Evolutionary conservation across 2,888 invertebrate species (phyloP), one percentile per base, ranked within the genome.

Genomic region (Odontomyia ornata): DNA sequence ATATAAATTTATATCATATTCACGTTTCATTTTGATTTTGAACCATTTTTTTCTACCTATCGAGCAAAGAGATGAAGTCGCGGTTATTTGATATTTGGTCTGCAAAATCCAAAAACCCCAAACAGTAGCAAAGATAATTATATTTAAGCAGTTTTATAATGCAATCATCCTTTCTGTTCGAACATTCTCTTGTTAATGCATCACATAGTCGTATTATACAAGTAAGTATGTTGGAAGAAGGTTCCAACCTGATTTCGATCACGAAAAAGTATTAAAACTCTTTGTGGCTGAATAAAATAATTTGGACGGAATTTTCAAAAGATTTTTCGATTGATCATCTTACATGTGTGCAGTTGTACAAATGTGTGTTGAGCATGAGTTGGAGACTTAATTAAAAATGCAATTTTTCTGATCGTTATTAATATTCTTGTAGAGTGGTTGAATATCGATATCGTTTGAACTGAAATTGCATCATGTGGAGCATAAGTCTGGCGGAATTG

Each of bases 391-490:
- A 80, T 80, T 80, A 80, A 80, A 80, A 80, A 80, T 80, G 79
- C 80, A 80, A 80, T 80, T 80, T 79, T 79, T 78, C 79, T 3
- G 71, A 67, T 56, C 21, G 46, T 30, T 80, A 79, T 80, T 80
- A 80, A 80, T 80, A 80, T 80, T 80, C 80, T 78, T 73, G 60
- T 69, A 77, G 79, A 79, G 78, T 36, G 36, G 36, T 36, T 79
- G 56, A 67, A 80, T 80, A 80, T 80, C 80, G 79, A 80, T 80
- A 80, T 80, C 80, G 79, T 78, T 79, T 79, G 80, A 77, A 78
- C 52, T 15, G 77, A 76, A 77, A 80, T 79, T 77, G 77, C 56
- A 28, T 27, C 52, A 52, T 56, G 72, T 52, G 73, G 36, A 57
- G 46, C 69, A 18, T 2, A 36, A 15, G 65, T 27, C 30, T 27